Percentiles rank a stretch among this genome's conserved stretches.
Evolutionary conservation across 2,888 invertebrate genomes (phyloP).

Genomic region (Oithona nana): DNA sequence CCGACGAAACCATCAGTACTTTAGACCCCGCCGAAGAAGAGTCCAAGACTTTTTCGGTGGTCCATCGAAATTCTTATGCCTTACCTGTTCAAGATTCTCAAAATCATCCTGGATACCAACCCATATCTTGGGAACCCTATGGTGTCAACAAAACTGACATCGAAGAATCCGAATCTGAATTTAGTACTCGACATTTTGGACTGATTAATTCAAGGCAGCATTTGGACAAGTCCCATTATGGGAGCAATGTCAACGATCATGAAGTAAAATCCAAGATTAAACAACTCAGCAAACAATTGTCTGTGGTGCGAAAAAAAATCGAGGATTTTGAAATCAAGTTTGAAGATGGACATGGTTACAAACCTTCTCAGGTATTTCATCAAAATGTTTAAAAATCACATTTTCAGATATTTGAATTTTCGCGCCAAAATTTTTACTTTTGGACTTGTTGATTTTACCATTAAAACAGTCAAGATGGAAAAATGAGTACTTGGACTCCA

Average conservation of each 20-base stretch:
- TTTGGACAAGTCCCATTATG: background rate
- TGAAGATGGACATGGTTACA: background rate
- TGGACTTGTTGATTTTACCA: no score
- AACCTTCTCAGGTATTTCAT: slow-evolving; percentile 3
- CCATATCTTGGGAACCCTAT: background rate
- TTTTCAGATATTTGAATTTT: no score
- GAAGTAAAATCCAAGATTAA: background rate
- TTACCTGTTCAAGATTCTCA: background rate
- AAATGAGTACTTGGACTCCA: background rate
- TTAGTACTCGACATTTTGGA: background rate
- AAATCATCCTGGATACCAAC: background rate
- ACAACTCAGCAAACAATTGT: background rate
- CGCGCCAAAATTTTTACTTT: no score
- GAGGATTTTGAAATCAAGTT: background rate
- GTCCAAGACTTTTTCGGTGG: background rate
- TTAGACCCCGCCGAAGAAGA: background rate
- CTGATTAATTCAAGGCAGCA: background rate
- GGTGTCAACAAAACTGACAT: background rate
- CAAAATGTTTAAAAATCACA: no score
- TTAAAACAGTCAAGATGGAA: no score
- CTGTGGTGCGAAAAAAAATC: background rate
- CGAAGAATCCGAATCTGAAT: background rate
- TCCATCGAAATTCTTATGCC: no score
- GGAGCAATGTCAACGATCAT: background rate
- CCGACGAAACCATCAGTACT: background rate